Base-by-base conservation (phyloP, 2,797 vertebrate species). In the Falco novaeseelandiae region DNA sequence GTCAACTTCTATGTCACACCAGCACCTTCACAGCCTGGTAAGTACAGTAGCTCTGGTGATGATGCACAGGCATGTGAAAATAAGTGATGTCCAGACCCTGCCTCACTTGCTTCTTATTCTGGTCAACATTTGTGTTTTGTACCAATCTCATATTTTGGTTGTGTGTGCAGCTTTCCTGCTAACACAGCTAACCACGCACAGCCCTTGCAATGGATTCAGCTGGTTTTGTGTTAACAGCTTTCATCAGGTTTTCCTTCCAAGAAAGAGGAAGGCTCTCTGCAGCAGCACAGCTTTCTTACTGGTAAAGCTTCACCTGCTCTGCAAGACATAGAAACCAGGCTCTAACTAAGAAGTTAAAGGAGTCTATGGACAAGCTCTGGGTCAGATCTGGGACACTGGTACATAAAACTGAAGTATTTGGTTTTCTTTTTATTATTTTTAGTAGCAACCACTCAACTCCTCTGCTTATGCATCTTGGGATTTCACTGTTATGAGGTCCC, bases 261-360 rank as follows among this genome's bases (percentile, higher is more conserved):
- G 44, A 52, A 27, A 20, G 11, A n/a, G 23, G 40, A 65, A n/a
- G 10, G 20, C 8, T 32, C 36, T 22, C 27, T 36, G 30, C 23
- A 34, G 55, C 36, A 78, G 38, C 44, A n/a, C 7, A 49, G 12
- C 3, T 77, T 69, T 19, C 46, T 13, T 4, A 19, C 2, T 4
- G 7, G 6, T 26, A 7, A 34, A 71, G 49, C 7, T 8, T 79
- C 48, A 14, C 44, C 59, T 59, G 48, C 54, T 84, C 48, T 59
- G 58, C 19, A 27, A 10, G 38, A 20, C 4, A 3, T 13, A 16
- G 32, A 55, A 42, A 4, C 1, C 0, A 1, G 3, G 5, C 14
- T 17, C 49, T 15, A 7, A 6, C 27, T 27, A 0, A 14, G 55
- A 36, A n/a, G n/a, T 30, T 40, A 8, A 21, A 71, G 48, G 23